These are phyloP conservation scores for Myotis lucifugus DNA, from an alignment of 2,113 vertebrate species.

Conservation along the genomic window DNA sequence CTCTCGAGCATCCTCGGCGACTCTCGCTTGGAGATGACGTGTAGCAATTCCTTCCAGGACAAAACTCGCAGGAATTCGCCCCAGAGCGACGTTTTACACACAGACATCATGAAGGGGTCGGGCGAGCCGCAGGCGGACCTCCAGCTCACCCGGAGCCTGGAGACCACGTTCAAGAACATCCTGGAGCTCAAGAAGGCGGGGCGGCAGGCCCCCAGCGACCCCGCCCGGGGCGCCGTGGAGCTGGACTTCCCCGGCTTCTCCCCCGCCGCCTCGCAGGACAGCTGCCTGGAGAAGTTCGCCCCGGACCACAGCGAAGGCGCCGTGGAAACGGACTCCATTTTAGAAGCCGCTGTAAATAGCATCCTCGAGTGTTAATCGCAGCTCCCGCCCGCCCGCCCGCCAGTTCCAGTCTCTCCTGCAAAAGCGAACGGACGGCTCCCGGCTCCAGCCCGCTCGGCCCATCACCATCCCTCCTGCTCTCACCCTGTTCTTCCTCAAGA, in stretches of 20 bases:
- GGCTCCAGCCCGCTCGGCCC: slow-evolving; percentile 86
- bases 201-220: slow-evolving; percentile 85
- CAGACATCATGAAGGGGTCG: slow-evolving; percentile 82
- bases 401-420: slow-evolving; percentile 82
- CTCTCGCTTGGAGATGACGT: slow-evolving; percentile 78
- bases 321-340: slow-evolving; percentile 95
- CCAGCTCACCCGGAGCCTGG: slow-evolving; percentile 86
- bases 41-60: slow-evolving; percentile 85
- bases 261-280: slow-evolving; percentile 86
- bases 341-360: slow-evolving; percentile 99
- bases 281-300: slow-evolving; percentile 88
- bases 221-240: slow-evolving; percentile 78
- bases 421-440: slow-evolving; percentile 86
- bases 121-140: slow-evolving; percentile 83
- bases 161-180: slow-evolving; percentile 91
- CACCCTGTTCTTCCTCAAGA: slow-evolving; percentile 86
- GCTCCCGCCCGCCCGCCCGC: neutral
- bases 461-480: slow-evolving; percentile 85
- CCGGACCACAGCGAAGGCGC: slow-evolving; percentile 88
- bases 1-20: slow-evolving; percentile 77
- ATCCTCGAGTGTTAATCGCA: slow-evolving; percentile 97
- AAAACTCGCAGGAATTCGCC: slow-evolving; percentile 84
- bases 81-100: slow-evolving; percentile 85
- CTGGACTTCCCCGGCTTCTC: slow-evolving; percentile 88
- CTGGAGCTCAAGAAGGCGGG: slow-evolving; percentile 91